phyloP scores from a whole-genome alignment of 2,888 invertebrate species.

The Proisotoma minuta region DNA sequence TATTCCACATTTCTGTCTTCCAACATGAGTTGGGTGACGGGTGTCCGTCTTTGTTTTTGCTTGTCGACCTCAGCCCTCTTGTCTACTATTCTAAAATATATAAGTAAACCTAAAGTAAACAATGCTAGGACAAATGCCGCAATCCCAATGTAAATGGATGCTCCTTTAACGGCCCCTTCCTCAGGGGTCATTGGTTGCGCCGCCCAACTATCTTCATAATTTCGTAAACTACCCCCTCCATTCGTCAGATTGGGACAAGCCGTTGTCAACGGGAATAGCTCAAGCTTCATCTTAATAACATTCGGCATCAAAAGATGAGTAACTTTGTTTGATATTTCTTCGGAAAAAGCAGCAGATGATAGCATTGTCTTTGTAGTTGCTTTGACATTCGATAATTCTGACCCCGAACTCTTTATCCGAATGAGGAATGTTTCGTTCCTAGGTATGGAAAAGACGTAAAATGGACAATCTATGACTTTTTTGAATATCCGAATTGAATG shows the following conservation, averaged over 20 bases:
- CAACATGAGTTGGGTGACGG: too few relatives aligned
- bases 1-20: too few relatives aligned
- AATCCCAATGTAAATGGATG: background rate
- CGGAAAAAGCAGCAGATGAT: background rate
- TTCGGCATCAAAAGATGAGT: background rate
- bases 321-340: background rate
- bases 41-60: too few relatives aligned
- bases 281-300: background rate
- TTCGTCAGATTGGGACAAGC: background rate
- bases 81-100: background rate
- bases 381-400: background rate
- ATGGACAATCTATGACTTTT: background rate
- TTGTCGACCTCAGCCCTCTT: too few relatives aligned
- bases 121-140: background rate
- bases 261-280: background rate
- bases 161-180: background rate
- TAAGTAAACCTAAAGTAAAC: background rate
- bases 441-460: background rate
- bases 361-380: background rate
- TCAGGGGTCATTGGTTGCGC: background rate
- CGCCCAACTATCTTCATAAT: background rate
- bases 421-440: background rate
- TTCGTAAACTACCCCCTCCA: background rate
- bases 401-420: background rate
- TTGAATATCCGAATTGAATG: background rate